Evolutionary conservation across 1,140 invertebrate species (phyloP), one percentile per base, ranked within the genome.

Genomic region (Nixonia krombeini): DNA sequence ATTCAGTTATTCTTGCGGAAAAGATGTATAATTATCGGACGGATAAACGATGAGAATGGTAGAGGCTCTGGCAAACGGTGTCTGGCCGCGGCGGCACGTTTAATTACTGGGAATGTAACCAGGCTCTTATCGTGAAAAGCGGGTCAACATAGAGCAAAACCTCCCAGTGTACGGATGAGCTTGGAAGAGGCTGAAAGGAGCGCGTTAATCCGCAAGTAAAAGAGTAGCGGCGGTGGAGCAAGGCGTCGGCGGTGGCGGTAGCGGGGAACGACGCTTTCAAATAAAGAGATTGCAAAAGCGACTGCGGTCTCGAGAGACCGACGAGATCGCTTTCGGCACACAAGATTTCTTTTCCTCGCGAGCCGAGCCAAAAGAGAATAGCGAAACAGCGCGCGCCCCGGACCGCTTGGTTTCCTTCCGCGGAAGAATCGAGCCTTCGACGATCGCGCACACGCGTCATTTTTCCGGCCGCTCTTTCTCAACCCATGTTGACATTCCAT

Each of bases 251-350:
- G 9, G 35, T 16, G n/a, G n/a, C n/a, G n/a, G n/a, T n/a, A n/a
- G n/a, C n/a, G n/a, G n/a, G n/a, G n/a, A n/a, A n/a, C n/a, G n/a
- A 37, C 35, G 35, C 35, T 37, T 37, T 37, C 35, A 37, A 37
- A 37, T 23, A 38, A 50, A 50, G 23, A 28, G 33, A 38, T 38
- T 50, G 46, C 28, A 31, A 47, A 18, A 47, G 45, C 45, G 25
- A 31, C 45, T 47, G 45, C 33, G 47, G 41, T 16, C 21, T 37
- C 41, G 35, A 15, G 47, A 33, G 47, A 33, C n/a, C 47, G 29
- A 33, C 29, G 33, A 50, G 21, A 50, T 37, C 16, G 25, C 37
- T 18, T 26, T 21, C 21, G 16, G 17, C 31, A 33, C 17, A 35
- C 17, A 21, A 38, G 47, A 38, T n/a, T 35, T 26, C 21, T 37